Evolutionary conservation across 2,113 vertebrate species (phyloP), one percentile per base, ranked within the genome.

Genomic region (Tamias sibiricus): DNA sequence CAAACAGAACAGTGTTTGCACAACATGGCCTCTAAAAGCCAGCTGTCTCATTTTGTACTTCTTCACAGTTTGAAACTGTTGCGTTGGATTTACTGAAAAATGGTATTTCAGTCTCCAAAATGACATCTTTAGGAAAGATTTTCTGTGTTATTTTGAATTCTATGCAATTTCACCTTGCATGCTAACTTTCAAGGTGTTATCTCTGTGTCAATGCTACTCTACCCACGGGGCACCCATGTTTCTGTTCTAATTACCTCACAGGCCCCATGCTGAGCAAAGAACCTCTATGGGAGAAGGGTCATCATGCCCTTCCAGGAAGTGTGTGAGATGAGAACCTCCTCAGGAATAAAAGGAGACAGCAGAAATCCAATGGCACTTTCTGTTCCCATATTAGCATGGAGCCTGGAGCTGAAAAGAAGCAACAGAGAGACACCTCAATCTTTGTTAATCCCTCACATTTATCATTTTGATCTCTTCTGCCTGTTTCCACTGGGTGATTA

Each of bases 111-210:
- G 44, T 81, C 47, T 89, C 77, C 42, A 91, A 47, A 76, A 81
- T 72, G 24, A 94, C 17, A 52, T 28, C 12, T 93, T 54, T 40
- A 3, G 42, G 57, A 76, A 82, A 66, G 35, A 32, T 44, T 85
- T 80, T 71, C 95, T 37, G 19, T 20, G 66, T 42, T 42, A 77
- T 76, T 84, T 96, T 89, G 62, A 81, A 89, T 96, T 82, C 77
- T 57, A 37, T 59, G 44, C 22, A 85, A 68, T 91, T 96, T 95
- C 79, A 89, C 87, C 79, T 94, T 52, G 49, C 19, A 20, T 30
- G 35, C 72, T 89, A 40, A 62, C 52, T 77, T 69, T 95, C 79
- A 92, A 94, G 79, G 93, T 76, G 68, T 92, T 92, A 13, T 30
- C 57, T 84, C 22, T 52, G 8, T 74, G 69, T 84, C 92, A 74